Base-by-base conservation (phyloP, 2,113 vertebrate genomes). In the Stigmatopora nigra region DNA sequence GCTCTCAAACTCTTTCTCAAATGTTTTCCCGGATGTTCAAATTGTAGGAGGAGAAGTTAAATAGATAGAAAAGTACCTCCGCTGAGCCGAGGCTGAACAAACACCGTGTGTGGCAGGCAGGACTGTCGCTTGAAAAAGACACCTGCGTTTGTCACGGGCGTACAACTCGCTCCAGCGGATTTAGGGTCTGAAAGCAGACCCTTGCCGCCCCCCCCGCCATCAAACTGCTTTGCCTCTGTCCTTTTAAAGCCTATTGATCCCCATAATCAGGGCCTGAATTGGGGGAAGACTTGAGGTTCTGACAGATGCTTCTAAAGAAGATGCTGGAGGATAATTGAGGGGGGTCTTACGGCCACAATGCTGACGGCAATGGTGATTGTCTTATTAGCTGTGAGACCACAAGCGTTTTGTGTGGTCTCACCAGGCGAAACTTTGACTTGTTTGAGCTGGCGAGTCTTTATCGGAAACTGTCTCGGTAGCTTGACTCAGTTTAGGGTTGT, bases 51-150 rank as follows among this genome's bases (percentile, higher is more conserved):
- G 70, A 57, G 66, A 75, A 65, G 52, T 16, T 52, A 81, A 78
- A 80, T 58, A 78, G 81, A 83, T 88, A n/a, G 80, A 80, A 64
- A 83, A 71, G 74, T 77, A 78, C 81, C 76, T 78, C 22, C 65
- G 73, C 75, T 77, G 72, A 84, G 78, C 58, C 61, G 77, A 64
- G 64, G 77, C 69, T 88, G 82, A 87, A 87, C 61, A 87, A 88
- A 88, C 82, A 84, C 49, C 57, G 70, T 74, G 83, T 85, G 86
- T 80, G 84, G 69, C 59, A 64, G 84, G 69, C 59, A 64, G 55
- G 68, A 67, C 75, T 74, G 80, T 78, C 8, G 66, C 64, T 65
- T 78, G 77, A 85, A 77, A 77, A 70, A 72, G 77, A 71, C 67
- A 67, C 77, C 72, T 79, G 31, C 63, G 76, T 84, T 78, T 84